Base-by-base conservation (phyloP, 1,140 invertebrate genomes). In the Diprion similis region DNA sequence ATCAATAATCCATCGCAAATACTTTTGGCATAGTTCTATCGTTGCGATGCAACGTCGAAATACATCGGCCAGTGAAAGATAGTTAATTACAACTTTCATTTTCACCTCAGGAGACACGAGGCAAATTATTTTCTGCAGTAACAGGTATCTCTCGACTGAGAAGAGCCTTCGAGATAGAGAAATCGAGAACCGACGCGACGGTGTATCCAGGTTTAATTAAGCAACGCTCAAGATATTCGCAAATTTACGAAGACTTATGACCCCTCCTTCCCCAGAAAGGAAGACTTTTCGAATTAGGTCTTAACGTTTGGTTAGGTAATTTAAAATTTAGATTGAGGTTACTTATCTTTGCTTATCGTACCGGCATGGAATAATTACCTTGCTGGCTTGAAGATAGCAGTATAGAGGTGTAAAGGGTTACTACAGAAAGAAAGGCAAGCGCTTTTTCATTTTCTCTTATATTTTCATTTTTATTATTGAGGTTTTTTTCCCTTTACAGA, bases 181-280 rank as follows among this genome's bases (percentile, higher is more conserved):
- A 15, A 17, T 17, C 51, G 11, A 17, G n/a, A 17, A 13, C 51
- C n/a, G n/a, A 15, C 11, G 11, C 51, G 11, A 59, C 51, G 11
- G 51, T 59, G 51, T 59, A 59, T 59, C 51, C 51, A 59, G 51
- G 51, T 59, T 59, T 59, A 59, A 59, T 59, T 59, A 59, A 59
- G 51, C 51, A 17, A 59, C 11, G 51, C 51, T 59, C 51, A 59
- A 59, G 51, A 59, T 59, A 59, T 59, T 59, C 51, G 11, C 51
- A 59, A 59, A 59, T 59, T 59, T 59, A 59, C 51, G 51, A 59
- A 59, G 51, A 59, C 51, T 59, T 59, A 59, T 59, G 51, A 13
- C 11, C 51, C 51, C 51, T 17, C 6, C 24, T 37, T 37, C 11
- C 11, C 51, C 51, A 59, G n/a, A 59, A 59, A 59, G 51, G n/a